These are phyloP conservation scores for Thalassaphorura encarpata DNA, from an alignment of 1,140 invertebrate genomes.

Conservation along the genomic window DNA sequence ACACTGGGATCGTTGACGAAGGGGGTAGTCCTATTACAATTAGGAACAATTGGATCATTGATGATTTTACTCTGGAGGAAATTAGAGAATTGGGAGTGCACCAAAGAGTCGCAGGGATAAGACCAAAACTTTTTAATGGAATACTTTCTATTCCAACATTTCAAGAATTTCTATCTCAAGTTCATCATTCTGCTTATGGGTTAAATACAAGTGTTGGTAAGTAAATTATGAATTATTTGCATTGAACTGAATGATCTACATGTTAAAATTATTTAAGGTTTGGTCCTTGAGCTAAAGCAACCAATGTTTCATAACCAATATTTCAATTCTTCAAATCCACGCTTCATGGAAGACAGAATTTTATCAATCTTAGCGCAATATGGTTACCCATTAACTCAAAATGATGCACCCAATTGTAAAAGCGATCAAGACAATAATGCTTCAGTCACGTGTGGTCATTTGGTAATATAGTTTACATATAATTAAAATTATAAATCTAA, in stretches of 20 bases:
- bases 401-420: background rate
- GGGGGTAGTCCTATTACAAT: background rate
- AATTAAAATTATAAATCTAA: too few relatives aligned
- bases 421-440: background rate
- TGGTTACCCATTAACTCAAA: slow-evolving; percentile 11
- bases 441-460: slow-evolving; percentile 11
- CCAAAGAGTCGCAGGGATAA: slow-evolving; percentile 13
- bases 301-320: slow-evolving; percentile 13
- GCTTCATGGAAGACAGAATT: slow-evolving; percentile 19
- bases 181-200: slow-evolving; percentile 19
- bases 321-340: background rate
- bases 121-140: slow-evolving; percentile 17
- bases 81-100: slow-evolving; percentile 6
- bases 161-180: slow-evolving; percentile 22
- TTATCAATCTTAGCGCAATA: background rate
- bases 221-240: background rate
- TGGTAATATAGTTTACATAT: slow-evolving; percentile 25
- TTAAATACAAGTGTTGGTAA: slow-evolving; percentile 18
- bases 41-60: slow-evolving; percentile 28
- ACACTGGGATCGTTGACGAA: slow-evolving; percentile 9
- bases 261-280: slow-evolving; percentile 11
- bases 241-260: background rate
- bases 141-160: slow-evolving; percentile 25
- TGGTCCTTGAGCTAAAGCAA: slow-evolving; percentile 25
- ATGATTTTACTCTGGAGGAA: slow-evolving; percentile 31